Evolutionary conservation across 2,113 vertebrate species (phyloP).

Genomic region (Sceloporus tristichus): DNA sequence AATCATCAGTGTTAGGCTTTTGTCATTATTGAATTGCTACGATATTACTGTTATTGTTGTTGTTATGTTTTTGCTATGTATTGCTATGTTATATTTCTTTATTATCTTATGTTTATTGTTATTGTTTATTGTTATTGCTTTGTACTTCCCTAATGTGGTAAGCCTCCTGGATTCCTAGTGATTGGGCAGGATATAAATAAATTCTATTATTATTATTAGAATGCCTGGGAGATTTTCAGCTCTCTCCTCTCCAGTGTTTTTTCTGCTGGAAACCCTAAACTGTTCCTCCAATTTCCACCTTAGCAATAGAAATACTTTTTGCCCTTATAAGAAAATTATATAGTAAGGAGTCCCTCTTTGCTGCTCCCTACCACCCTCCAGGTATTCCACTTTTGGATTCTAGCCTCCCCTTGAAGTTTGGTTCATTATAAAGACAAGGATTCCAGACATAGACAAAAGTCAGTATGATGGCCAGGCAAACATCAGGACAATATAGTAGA

Average conservation of each 20-base stretch:
- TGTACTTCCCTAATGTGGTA: too few relatives aligned
- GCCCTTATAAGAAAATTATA: not conserved
- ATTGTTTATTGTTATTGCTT: too few relatives aligned
- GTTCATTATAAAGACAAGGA: not conserved
- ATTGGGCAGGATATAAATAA: too few relatives aligned
- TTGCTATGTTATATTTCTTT: too few relatives aligned
- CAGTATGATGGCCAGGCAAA: not conserved
- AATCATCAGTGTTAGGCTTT: too few relatives aligned
- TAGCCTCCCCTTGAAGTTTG: not conserved
- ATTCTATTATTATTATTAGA: too few relatives aligned
- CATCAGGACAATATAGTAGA: not conserved
- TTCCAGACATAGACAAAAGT: not conserved
- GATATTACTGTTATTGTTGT: not conserved
- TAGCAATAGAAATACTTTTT: not conserved
- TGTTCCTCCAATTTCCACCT: too few relatives aligned
- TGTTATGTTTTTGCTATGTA: not conserved
- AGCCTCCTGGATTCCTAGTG: too few relatives aligned
- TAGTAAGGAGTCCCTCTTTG: not conserved
- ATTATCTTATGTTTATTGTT: not conserved
- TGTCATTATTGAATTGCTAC: too few relatives aligned
- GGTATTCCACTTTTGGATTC: not conserved
- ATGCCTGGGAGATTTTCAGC: too few relatives aligned
- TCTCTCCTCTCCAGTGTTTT: not conserved
- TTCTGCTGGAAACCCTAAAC: not conserved
- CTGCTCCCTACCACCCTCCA: not conserved